Percentiles rank a stretch among this genome's conserved stretches.
Conservation (phyloP, 2,113 vertebrate genomes). For the Octodon degus region DNA sequence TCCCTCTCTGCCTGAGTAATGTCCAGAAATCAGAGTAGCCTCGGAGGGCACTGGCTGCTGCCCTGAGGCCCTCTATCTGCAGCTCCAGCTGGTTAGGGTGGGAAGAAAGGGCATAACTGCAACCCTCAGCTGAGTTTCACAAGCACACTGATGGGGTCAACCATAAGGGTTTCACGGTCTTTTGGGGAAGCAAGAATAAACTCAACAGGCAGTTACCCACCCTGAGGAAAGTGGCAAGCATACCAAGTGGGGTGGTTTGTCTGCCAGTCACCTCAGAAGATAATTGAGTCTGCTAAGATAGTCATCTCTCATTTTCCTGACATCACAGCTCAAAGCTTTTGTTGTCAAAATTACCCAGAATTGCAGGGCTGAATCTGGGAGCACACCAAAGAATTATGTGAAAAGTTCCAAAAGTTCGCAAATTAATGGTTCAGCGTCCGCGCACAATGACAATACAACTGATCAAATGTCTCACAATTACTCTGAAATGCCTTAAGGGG, state of each 20-base stretch:
- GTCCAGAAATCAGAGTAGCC: background rate
- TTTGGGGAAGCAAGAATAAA: background rate
- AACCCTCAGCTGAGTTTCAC: background rate
- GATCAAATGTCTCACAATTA: background rate
- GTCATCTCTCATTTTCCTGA: background rate
- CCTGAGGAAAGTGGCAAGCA: background rate
- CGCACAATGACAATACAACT: background rate
- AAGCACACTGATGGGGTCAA: background rate
- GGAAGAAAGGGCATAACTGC: background rate
- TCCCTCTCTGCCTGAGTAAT: background rate
- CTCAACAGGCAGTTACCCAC: background rate
- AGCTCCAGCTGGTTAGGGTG: background rate
- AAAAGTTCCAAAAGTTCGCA: conserved; percentile 12
- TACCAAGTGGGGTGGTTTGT: background rate
- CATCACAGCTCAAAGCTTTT: background rate
- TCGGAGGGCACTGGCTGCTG: background rate
- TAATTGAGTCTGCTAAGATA: background rate
- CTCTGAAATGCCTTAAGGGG: background rate
- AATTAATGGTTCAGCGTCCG: background rate
- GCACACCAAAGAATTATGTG: background rate
- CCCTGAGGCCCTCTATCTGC: background rate
- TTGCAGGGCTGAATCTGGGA: background rate
- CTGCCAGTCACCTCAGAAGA: background rate
- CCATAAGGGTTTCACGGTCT: background rate
- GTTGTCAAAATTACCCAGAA: background rate